Conservation (phyloP, 2,888 invertebrate species). For the Frankliniella fusca region DNA sequence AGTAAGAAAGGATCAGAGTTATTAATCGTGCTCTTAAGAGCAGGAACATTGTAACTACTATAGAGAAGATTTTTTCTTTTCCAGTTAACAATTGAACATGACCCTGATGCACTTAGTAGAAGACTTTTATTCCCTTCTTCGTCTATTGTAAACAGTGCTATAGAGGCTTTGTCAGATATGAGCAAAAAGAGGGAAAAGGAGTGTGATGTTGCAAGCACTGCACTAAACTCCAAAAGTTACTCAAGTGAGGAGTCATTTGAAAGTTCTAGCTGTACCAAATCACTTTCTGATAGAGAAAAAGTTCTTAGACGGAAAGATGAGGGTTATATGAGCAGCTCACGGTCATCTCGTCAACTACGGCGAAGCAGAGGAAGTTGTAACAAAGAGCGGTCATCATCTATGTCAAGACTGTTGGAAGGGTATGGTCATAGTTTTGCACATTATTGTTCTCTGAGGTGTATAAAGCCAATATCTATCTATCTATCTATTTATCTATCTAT, state of each 20-base stretch:
- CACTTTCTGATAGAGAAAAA: slow-evolving; percentile 40
- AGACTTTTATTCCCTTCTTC: slow-evolving; percentile 33
- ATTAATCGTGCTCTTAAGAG: not conserved
- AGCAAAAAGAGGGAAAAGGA: not conserved
- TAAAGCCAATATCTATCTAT: not conserved
- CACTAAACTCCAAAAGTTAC: not conserved
- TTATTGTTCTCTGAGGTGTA: no score
- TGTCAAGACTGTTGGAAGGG: slow-evolving; percentile 77
- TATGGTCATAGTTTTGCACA: slow-evolving; percentile 45
- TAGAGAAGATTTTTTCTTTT: slow-evolving; percentile 31
- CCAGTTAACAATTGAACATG: slow-evolving; percentile 69
- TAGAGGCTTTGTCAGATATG: not conserved
- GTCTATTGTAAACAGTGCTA: not conserved
- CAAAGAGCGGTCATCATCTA: slow-evolving; percentile 79
- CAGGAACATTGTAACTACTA: slow-evolving; percentile 31
- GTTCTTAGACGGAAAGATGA: slow-evolving; percentile 47
- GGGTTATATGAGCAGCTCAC: slow-evolving; percentile 47
- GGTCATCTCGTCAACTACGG: slow-evolving; percentile 57
- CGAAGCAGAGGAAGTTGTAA: slow-evolving; percentile 45
- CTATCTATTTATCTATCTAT: slow-evolving; percentile 25
- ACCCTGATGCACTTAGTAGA: slow-evolving; percentile 67
- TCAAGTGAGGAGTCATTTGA: not conserved
- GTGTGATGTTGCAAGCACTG: not conserved
- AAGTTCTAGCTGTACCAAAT: not conserved
- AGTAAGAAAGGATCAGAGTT: slow-evolving; percentile 48